Conservation (phyloP, 1,140 invertebrate genomes). For the Laupala kohalensis region DNA sequence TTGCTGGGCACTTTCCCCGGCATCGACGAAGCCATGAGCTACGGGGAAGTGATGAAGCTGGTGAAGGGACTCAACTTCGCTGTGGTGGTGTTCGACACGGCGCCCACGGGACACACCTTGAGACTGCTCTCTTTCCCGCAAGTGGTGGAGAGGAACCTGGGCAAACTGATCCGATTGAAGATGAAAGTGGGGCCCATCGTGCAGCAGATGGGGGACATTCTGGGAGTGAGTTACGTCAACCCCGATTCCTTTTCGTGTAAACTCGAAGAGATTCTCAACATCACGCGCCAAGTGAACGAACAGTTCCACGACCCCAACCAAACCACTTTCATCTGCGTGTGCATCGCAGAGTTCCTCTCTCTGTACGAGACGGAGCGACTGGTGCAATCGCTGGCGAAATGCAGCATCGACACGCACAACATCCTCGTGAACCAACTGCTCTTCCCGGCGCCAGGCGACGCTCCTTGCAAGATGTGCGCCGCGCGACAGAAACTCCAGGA, state of each 20-base stretch:
- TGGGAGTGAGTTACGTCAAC: slow-evolving; percentile 82
- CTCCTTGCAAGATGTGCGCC: slow-evolving; percentile 73
- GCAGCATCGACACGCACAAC: slow-evolving; percentile 95
- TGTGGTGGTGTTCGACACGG: slow-evolving; percentile 98
- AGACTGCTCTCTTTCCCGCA: slow-evolving; percentile 90
- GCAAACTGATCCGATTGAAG: slow-evolving; percentile 84
- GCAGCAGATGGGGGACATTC: slow-evolving; percentile 63
- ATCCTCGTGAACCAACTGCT: slow-evolving; percentile 81
- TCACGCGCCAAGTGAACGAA: slow-evolving; percentile 91
- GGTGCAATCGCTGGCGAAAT: slow-evolving; percentile 87
- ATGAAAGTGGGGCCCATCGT: slow-evolving; percentile 74
- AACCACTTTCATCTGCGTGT: slow-evolving; percentile 98
- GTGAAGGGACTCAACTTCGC: slow-evolving; percentile 98
- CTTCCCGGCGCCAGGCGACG: slow-evolving; percentile 39
- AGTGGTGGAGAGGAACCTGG: slow-evolving; percentile 91
- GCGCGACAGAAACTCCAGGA: slow-evolving; percentile 82
- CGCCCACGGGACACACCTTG: slow-evolving; percentile 97
- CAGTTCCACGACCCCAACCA: slow-evolving; percentile 94
- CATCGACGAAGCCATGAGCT: slow-evolving; percentile 99
- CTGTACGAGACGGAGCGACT: slow-evolving; percentile 96
- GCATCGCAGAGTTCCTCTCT: slow-evolving; percentile 98
- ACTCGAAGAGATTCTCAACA: slow-evolving; percentile 87
- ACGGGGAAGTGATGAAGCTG: slow-evolving; percentile 98
- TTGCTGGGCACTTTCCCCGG: slow-evolving; percentile 93
- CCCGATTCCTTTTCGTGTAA: slow-evolving; percentile 83